Conservation (phyloP, 1,140 invertebrate species). For the Drosophila burlai region DNA sequence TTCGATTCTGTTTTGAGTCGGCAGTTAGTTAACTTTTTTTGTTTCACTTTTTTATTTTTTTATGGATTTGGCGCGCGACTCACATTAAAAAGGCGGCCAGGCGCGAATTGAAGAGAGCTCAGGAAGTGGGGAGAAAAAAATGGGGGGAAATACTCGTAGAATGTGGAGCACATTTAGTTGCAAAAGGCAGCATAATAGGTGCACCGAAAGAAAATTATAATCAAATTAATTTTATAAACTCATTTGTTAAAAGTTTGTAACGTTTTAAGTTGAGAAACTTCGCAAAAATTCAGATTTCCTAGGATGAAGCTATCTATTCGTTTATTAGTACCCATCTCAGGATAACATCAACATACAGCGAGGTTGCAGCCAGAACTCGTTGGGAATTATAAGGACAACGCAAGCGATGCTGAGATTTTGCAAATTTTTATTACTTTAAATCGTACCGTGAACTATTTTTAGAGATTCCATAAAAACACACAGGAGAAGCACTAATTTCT, state of each 20-base stretch:
- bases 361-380: no score
- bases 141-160: slow-evolving; percentile 23
- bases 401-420: no score
- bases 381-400: no score
- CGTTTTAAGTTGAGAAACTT: not conserved
- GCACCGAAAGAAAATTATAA: slow-evolving; percentile 7
- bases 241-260: not conserved
- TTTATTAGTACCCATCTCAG: no score
- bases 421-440: no score
- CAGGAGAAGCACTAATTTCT: no score
- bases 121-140: slow-evolving; percentile 4
- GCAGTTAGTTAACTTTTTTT: slow-evolving; percentile 61
- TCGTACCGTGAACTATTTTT: no score
- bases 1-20: slow-evolving; percentile 56
- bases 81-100: slow-evolving; percentile 64
- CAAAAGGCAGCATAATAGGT: slow-evolving; percentile 23
- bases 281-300: not conserved
- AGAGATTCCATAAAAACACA: no score
- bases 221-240: not conserved
- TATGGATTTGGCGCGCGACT: slow-evolving; percentile 71
- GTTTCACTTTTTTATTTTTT: slow-evolving; percentile 17
- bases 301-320: no score
- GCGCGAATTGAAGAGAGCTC: slow-evolving; percentile 50
- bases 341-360: no score
- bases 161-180: slow-evolving; percentile 59